These are phyloP conservation scores for Lepidochrysops patricia DNA, from an alignment of 2,888 invertebrate species.

Conservation along the genomic window DNA sequence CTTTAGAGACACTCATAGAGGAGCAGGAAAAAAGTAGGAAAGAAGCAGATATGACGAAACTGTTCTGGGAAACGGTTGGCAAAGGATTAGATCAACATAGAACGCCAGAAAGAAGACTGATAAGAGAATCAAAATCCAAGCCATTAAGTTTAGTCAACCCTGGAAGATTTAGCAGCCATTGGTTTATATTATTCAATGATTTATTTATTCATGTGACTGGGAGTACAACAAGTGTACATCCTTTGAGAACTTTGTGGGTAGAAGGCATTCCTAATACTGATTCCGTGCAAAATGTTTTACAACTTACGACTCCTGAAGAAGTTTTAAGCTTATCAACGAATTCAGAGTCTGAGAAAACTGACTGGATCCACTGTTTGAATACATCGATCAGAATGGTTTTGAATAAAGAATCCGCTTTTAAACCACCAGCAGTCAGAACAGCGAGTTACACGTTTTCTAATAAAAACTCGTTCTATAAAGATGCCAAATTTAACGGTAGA, in stretches of 20 bases:
- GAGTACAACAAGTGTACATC: conserved; percentile 78
- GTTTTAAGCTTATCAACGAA: conserved; percentile 78
- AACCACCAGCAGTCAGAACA: conserved; percentile 81
- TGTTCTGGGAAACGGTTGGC: conserved; percentile 83
- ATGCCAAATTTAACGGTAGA: conserved; percentile 85
- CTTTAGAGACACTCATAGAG: conserved; percentile 77
- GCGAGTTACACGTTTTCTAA: conserved; percentile 81
- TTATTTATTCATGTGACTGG: conserved; percentile 84
- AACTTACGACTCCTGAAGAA: conserved; percentile 87
- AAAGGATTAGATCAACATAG: conserved; percentile 77
- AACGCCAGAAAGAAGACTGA: conserved; percentile 80
- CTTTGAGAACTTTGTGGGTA: conserved; percentile 86
- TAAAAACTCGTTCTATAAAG: conserved; percentile 81
- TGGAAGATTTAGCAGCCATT: conserved; percentile 83
- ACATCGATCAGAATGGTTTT: conserved; percentile 80
- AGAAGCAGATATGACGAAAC: conserved; percentile 80
- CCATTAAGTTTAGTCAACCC: conserved; percentile 81
- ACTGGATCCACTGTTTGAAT: conserved; percentile 87
- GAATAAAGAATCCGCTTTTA: conserved; percentile 75
- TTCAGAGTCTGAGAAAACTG: conserved; percentile 81
- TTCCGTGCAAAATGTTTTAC: conserved; percentile 76
- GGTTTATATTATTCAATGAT: conserved; percentile 88
- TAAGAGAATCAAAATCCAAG: conserved; percentile 83
- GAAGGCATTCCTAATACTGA: conserved; percentile 81
- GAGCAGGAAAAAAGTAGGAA: conserved; percentile 76